phyloP scores from a whole-genome alignment of 2,888 invertebrate species.

The Melanostoma mellinum region DNA sequence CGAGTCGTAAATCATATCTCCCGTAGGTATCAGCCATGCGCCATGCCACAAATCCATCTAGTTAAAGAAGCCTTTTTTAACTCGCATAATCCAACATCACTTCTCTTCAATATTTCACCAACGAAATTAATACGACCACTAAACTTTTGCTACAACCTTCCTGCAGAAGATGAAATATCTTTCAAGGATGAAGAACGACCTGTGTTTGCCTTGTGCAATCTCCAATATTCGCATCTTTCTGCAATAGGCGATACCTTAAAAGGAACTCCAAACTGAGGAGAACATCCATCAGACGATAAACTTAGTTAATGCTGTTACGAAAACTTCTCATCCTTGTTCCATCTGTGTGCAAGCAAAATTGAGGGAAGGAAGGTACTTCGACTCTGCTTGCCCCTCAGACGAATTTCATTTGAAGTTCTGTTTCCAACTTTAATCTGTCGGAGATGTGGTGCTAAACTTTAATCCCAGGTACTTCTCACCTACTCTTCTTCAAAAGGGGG shows the following conservation, averaged over 20 bases:
- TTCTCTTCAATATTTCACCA: slow-evolving; percentile 62
- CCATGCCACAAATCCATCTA: background rate
- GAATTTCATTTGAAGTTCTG: slow-evolving; percentile 40
- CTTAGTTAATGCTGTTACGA: slow-evolving; percentile 65
- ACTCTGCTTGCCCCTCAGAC: too few relatives aligned
- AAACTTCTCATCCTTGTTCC: slow-evolving; percentile 43
- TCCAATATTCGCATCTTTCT: background rate
- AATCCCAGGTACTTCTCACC: slow-evolving; percentile 48
- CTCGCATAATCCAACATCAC: slow-evolving; percentile 47
- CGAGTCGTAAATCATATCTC: slow-evolving; percentile 4
- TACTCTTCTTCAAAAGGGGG: slow-evolving; percentile 6
- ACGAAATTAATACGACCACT: slow-evolving; percentile 65
- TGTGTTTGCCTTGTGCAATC: slow-evolving; percentile 2
- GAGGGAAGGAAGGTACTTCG: too few relatives aligned
- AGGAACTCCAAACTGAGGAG: slow-evolving; percentile 47
- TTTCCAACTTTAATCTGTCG: slow-evolving; percentile 47
- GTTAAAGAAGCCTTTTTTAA: slow-evolving; percentile 7
- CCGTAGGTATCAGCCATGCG: slow-evolving; percentile 5
- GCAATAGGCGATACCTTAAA: slow-evolving; percentile 33
- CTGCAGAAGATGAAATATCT: slow-evolving; percentile 5
- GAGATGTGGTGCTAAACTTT: slow-evolving; percentile 59
- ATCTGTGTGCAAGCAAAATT: slow-evolving; percentile 5
- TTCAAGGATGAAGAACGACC: background rate
- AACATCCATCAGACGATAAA: slow-evolving; percentile 69
- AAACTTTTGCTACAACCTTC: slow-evolving; percentile 40